Evolutionary conservation across 2,888 invertebrate genomes (phyloP).

Genomic region (Dorcus hopei): DNA sequence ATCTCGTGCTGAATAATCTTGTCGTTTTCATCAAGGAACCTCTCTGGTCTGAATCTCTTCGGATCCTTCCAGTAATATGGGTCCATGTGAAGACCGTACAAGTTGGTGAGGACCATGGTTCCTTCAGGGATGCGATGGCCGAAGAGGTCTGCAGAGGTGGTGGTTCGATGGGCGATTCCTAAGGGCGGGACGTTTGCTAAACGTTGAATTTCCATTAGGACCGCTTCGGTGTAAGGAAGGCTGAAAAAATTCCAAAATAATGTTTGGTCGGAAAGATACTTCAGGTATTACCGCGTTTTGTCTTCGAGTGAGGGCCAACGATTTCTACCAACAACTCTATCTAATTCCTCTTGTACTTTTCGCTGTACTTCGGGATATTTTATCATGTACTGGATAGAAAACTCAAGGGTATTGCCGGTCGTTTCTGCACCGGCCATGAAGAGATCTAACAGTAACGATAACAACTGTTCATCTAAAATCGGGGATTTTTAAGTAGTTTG

Average conservation of each 20-base stretch:
- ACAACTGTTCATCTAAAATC: constrained; percentile 41
- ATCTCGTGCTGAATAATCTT: constrained; percentile 50
- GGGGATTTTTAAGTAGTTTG: neutral
- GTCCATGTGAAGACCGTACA: constrained; percentile 63
- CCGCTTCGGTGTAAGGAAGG: constrained; percentile 49
- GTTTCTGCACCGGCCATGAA: constrained; percentile 71
- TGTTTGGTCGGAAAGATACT: no score
- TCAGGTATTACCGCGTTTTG: constrained; percentile 33
- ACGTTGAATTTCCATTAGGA: constrained; percentile 54
- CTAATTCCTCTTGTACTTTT: constrained; percentile 59
- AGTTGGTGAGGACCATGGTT: constrained; percentile 57
- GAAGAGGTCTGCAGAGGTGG: constrained; percentile 45
- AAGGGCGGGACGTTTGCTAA: constrained; percentile 52
- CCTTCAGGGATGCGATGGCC: constrained; percentile 54
- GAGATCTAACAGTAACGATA: constrained; percentile 60
- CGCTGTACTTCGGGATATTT: constrained; percentile 57
- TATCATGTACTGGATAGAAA: constrained; percentile 58
- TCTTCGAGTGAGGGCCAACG: constrained; percentile 57
- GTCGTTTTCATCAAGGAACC: constrained; percentile 59
- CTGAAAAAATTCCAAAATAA: constrained; percentile 26
- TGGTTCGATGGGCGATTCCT: constrained; percentile 55
- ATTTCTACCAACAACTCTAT: constrained; percentile 56
- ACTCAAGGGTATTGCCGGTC: constrained; percentile 62
- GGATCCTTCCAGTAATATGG: constrained; percentile 59
- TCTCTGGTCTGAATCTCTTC: constrained; percentile 59